These are phyloP conservation scores for Tenualosa ilisha DNA, from an alignment of 2,797 vertebrate species.

Conservation along the genomic window DNA sequence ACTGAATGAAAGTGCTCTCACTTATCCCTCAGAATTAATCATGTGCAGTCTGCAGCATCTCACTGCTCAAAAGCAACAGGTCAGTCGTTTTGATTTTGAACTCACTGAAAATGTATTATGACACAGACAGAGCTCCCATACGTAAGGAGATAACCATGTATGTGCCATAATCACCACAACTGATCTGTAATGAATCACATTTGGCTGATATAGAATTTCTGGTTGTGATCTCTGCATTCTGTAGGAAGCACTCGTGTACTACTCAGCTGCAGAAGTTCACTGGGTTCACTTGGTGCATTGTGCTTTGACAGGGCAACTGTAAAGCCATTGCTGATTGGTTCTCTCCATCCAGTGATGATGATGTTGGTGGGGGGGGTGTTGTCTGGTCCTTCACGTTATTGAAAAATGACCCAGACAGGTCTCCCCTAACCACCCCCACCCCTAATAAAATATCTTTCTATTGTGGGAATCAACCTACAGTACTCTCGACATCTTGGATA, in stretches of 20 bases:
- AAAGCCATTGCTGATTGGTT: not conserved
- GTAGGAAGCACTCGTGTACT: not conserved
- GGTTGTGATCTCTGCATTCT: not conserved
- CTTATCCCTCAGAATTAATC: slow-evolving; percentile 28
- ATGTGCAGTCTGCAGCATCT: slow-evolving; percentile 19
- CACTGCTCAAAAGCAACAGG: not conserved
- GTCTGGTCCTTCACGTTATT: not conserved
- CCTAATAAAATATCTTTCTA: not conserved
- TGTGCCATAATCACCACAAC: not conserved
- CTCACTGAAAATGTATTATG: not conserved
- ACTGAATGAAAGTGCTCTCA: slow-evolving; percentile 51
- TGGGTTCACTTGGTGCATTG: not conserved
- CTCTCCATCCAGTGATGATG: not conserved
- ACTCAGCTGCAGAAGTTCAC: not conserved
- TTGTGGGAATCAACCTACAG: not conserved
- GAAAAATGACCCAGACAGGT: not conserved
- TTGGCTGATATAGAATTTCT: not conserved
- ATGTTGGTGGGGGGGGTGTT: not conserved
- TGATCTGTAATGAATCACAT: not conserved
- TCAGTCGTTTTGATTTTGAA: not conserved
- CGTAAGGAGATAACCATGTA: not conserved
- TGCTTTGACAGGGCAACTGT: not conserved
- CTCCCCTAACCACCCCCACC: not conserved
- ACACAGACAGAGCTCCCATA: not conserved
- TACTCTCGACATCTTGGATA: not conserved